Evolutionary conservation across 2,888 invertebrate species (phyloP), one percentile per base, ranked within the genome.

Genomic region (Sphaerophoria rueppellii): DNA sequence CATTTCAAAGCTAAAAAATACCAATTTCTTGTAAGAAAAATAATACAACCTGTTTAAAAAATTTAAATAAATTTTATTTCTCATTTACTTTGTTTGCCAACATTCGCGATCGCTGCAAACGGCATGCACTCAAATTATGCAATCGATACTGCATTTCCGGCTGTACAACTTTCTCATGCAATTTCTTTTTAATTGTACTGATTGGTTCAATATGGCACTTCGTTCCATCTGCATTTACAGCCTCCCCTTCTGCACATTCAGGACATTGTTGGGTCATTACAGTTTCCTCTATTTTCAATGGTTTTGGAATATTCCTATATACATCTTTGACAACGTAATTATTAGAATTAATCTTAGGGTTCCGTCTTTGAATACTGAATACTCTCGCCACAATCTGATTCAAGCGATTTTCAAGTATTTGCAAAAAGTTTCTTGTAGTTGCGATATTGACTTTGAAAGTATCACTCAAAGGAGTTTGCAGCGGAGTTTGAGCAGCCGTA

Each of bases 401-500:
- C 4, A 93, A 91, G 60, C 93, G 93, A 0, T 90, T 83, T 88
- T 94, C 94, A 4, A 94, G 88, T 24, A 94, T 91, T 75, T 91
- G 91, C 0, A 94, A 90, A 88, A 93, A 94, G 74, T 93, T 92
- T 24, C 90, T 87, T 3, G 93, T 92, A 88, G 94, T 94, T 89
- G 93, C 93, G 52, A 92, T 92, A 90, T 95, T 91, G 88, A 95
- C 90, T 88, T 93, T 92, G 86, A 92, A 91, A 91, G 95, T 91
- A 91, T 94, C 91, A n/a, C 95, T 92, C 52, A 94, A 89, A 12
- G 94, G 89, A 0, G 93, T 87, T 73, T 93, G 81, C 61, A 94
- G 88, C 61, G 94, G 93, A 14, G 92, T 89, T 72, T 90, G 89
- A 89, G 94, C 93, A 65, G 93, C 93, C 43, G 93, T 92, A 78